Conservation (phyloP, 2,113 vertebrate genomes). For the Speoplatyrhinus poulsoni region DNA sequence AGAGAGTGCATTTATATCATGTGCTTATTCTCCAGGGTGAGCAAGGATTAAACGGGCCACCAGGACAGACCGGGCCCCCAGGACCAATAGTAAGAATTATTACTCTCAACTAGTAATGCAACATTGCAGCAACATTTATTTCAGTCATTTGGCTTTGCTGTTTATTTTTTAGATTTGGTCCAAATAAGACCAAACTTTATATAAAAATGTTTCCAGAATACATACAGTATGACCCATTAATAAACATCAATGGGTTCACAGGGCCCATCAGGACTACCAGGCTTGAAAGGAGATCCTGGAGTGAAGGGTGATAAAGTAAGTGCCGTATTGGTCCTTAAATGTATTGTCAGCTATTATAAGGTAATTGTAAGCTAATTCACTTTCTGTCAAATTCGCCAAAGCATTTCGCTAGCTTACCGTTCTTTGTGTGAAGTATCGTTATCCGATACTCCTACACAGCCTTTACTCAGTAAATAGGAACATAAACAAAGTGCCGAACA, state of each 20-base stretch:
- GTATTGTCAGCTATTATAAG: too few relatives aligned
- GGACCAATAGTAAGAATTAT: constrained; percentile 84
- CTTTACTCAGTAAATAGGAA: too few relatives aligned
- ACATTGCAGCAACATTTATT: too few relatives aligned
- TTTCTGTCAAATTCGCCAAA: too few relatives aligned
- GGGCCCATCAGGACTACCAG: constrained; percentile 88
- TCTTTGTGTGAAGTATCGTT: too few relatives aligned
- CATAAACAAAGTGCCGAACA: too few relatives aligned
- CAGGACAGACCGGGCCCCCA: constrained; percentile 85
- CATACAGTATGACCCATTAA: constrained; percentile 20
- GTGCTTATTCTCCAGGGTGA: constrained; percentile 79
- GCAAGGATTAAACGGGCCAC: constrained; percentile 86
- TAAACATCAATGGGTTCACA: constrained; percentile 46
- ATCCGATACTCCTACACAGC: too few relatives aligned
- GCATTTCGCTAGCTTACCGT: too few relatives aligned
- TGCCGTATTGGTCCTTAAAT: constrained; percentile 9
- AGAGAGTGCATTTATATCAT: constrained; percentile 2
- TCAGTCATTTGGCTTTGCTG: too few relatives aligned
- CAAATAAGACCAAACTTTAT: background rate
- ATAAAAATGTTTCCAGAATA: background rate
- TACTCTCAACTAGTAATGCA: background rate
- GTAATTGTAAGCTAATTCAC: too few relatives aligned
- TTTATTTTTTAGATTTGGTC: too few relatives aligned
- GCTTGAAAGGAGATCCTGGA: constrained; percentile 88
- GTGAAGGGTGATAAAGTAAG: constrained; percentile 88